Conservation (phyloP, 2,888 invertebrate species). For the Drosophila testacea region DNA sequence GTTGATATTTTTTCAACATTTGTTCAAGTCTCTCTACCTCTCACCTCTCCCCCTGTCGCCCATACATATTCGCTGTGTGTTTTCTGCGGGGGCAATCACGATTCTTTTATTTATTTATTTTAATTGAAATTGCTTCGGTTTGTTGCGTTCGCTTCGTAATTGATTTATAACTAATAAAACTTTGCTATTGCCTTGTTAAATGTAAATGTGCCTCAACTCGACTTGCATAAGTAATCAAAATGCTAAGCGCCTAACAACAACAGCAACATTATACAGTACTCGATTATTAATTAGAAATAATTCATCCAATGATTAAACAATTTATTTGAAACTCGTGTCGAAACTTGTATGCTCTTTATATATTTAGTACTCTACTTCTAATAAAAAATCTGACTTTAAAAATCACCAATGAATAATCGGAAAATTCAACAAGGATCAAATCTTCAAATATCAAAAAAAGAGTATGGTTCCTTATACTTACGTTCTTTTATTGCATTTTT, state of each 20-base stretch:
- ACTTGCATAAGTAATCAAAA: constrained; percentile 70
- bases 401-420: too few species aligned
- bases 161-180: constrained; percentile 79
- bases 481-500: too few species aligned
- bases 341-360: constrained; percentile 31
- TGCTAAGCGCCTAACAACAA: constrained; percentile 45
- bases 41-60: not conserved
- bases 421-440: too few species aligned
- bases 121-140: constrained; percentile 68
- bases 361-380: too few species aligned
- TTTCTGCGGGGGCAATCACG: constrained; percentile 54
- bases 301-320: constrained; percentile 46
- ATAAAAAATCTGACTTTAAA: too few species aligned
- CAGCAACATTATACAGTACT: constrained; percentile 25
- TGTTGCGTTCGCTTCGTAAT: constrained; percentile 59
- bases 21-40: constrained; percentile 13
- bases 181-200: constrained; percentile 61
- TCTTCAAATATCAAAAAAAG: too few species aligned
- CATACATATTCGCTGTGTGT: not conserved
- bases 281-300: constrained; percentile 60
- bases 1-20: constrained; percentile 61
- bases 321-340: constrained; percentile 10
- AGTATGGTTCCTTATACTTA: too few species aligned
- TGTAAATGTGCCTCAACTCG: constrained; percentile 63
- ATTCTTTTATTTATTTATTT: constrained; percentile 62